A percentile compares a stretch with the other conserved stretches of the same genome.
phyloP scores from a whole-genome alignment of 2,888 invertebrate genomes.

The Ditula angustiorana region DNA sequence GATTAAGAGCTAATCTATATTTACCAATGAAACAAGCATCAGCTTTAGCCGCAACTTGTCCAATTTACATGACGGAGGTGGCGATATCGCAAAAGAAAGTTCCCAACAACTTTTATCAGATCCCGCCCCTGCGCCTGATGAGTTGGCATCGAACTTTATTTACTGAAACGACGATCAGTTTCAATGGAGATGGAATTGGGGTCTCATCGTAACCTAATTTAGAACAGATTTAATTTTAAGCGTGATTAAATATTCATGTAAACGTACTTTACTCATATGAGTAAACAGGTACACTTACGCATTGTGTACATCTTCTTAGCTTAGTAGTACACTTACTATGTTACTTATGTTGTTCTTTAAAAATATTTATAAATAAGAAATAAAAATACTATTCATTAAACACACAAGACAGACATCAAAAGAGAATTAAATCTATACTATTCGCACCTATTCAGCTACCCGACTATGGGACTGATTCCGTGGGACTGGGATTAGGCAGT shows the following conservation, averaged over 20 bases:
- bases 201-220: slow-evolving; percentile 32
- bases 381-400: neutral
- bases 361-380: neutral
- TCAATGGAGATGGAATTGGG: slow-evolving; percentile 63
- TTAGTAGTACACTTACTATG: neutral
- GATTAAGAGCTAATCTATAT: slow-evolving; percentile 78
- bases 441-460: slow-evolving; percentile 46
- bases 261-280: neutral
- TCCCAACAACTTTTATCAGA: slow-evolving; percentile 81
- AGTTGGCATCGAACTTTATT: slow-evolving; percentile 81
- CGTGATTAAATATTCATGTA: neutral
- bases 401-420: neutral
- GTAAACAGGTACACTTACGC: neutral
- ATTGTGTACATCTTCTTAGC: neutral
- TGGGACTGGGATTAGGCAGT: slow-evolving; percentile 79
- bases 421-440: slow-evolving; percentile 27
- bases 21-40: slow-evolving; percentile 77
- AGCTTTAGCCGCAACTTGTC: slow-evolving; percentile 75
- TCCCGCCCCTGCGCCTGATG: slow-evolving; percentile 79
- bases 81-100: slow-evolving; percentile 83
- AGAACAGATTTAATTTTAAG: slow-evolving; percentile 28
- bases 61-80: slow-evolving; percentile 84
- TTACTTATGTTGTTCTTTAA: neutral
- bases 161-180: slow-evolving; percentile 70
- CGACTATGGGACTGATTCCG: slow-evolving; percentile 65